phyloP scores from a whole-genome alignment of 2,113 vertebrate genomes.

The Mellivora capensis region DNA sequence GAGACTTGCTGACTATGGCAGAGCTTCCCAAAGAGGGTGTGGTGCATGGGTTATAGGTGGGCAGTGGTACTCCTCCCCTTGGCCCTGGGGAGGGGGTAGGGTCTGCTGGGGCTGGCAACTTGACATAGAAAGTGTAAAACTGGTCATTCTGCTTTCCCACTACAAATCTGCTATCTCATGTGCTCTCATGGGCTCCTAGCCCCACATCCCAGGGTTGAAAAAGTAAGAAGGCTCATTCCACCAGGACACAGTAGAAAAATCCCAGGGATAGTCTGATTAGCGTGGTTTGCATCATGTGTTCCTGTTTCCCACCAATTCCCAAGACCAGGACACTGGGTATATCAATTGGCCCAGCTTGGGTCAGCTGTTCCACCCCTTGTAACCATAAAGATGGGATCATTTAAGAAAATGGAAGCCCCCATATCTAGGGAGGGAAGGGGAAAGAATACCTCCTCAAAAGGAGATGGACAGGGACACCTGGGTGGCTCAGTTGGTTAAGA shows the following conservation, averaged over 20 bases:
- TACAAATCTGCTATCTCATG: neutral
- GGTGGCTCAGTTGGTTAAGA: too few relatives aligned
- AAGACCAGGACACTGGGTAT: neutral
- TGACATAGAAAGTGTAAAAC: neutral
- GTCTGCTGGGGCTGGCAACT: neutral
- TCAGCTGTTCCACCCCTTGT: neutral
- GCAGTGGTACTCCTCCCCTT: neutral
- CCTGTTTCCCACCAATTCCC: neutral
- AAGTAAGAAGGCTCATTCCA: neutral
- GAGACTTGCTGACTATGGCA: neutral
- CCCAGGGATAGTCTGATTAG: neutral
- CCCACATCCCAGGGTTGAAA: neutral
- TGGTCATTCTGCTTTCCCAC: neutral
- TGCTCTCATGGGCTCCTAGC: neutral
- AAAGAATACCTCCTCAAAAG: neutral
- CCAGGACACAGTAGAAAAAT: neutral
- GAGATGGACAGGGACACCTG: neutral
- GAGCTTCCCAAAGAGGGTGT: neutral
- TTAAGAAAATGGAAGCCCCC: neutral
- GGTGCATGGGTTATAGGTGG: neutral
- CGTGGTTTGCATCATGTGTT: neutral
- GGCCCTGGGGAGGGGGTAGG: neutral
- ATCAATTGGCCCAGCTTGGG: neutral
- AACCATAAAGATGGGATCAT: neutral
- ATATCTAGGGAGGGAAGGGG: neutral